These are phyloP conservation scores for Drosophila flavopinicola DNA, from an alignment of 2,888 invertebrate genomes.

Conservation along the genomic window DNA sequence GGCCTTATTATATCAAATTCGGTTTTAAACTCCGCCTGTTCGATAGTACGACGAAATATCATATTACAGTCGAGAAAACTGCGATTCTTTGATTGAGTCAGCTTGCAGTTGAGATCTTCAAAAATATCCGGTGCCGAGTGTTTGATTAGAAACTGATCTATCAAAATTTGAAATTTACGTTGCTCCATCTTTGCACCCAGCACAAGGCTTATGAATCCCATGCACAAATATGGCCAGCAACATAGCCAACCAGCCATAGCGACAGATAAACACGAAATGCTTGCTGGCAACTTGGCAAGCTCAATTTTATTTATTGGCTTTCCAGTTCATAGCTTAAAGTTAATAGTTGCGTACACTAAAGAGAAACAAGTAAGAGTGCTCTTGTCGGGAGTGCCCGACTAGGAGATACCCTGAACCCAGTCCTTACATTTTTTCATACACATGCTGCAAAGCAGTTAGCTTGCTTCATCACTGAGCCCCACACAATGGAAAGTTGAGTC, in stretches of 20 bases:
- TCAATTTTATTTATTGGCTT: neutral
- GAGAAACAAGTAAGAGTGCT: neutral
- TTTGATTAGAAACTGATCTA: slow-evolving; percentile 31
- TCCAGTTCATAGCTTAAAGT: neutral
- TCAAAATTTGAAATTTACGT: slow-evolving; percentile 32
- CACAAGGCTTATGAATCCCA: slow-evolving; percentile 8
- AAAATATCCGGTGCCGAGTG: slow-evolving; percentile 11
- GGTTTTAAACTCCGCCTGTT: slow-evolving; percentile 16
- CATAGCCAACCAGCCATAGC: slow-evolving; percentile 10
- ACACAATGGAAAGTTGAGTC: too few species aligned
- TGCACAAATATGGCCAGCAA: neutral
- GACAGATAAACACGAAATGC: slow-evolving; percentile 2
- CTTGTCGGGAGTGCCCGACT: neutral
- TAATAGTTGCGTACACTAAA: neutral
- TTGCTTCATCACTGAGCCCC: too few species aligned
- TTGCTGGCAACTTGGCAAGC: too few species aligned
- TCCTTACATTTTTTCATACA: too few species aligned
- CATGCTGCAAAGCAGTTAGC: too few species aligned
- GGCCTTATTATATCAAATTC: slow-evolving; percentile 20
- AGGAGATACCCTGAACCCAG: too few species aligned
- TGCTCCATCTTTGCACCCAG: neutral
- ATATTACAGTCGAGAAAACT: slow-evolving; percentile 21
- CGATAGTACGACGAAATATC: slow-evolving; percentile 19
- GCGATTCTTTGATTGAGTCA: slow-evolving; percentile 22
- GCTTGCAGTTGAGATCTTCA: slow-evolving; percentile 1